Base-by-base conservation (phyloP, 2,888 invertebrate species). In the Meghimatium bilineatum region DNA sequence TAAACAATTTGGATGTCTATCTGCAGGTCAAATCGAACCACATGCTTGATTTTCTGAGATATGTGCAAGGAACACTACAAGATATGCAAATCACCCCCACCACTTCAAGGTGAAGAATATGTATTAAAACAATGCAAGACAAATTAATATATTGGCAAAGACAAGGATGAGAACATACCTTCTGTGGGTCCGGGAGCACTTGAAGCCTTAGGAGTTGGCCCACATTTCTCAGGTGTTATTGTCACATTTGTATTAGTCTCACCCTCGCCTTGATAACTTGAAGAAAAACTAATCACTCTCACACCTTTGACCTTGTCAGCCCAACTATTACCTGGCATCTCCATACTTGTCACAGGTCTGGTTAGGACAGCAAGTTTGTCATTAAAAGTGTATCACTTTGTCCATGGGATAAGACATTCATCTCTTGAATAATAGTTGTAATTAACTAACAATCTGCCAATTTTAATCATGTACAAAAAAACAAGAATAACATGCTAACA, bases 271-370 rank as follows among this genome's bases (percentile, higher is more conserved):
- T 36, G 80, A 71, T 80, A 36, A 71, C 36, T 71, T 10, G 76
- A 29, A 23, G 78, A 72, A 69, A 83, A 83, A 29, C 67, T 85
- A 44, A 85, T 82, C 38, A 85, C 85, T 52, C 85, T 80, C 2
- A 88, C 89, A 5, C 94, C 94, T 85, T 92, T 91, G 32, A 94
- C 94, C 85, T 93, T 93, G 89, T 94, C 94, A 32, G 94, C 94
- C 94, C 94, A 94, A 84, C 93, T 94, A 88, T 92, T 92, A 1
- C 92, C 92, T 32, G 80, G 56, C 36, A 56, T 84, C 26, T 80
- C 83, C 0, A 66, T 26, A n/a, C 60, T 36, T 14, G 60, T 26
- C 14, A 52, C 32, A 52, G 82, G 69, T 34, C 82, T 82, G 38
- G 44, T 44, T 23, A 44, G 26, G 44, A 72, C 12, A 44, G n/a